These are phyloP conservation scores for Acanthosepion lycidas DNA, from an alignment of 2,888 invertebrate species.

Conservation along the genomic window DNA sequence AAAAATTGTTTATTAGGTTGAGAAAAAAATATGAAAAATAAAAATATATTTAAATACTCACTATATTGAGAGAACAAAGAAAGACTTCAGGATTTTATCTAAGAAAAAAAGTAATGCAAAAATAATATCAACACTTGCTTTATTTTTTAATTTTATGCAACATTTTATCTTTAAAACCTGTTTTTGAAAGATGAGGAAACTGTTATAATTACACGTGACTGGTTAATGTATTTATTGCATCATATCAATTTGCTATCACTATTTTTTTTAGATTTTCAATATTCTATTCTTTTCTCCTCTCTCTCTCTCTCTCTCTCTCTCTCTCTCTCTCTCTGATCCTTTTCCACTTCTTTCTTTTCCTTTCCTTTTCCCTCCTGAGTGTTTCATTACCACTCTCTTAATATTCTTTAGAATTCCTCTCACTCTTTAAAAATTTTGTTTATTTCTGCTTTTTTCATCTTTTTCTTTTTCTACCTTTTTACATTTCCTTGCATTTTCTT, in stretches of 20 bases:
- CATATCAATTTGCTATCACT: not conserved
- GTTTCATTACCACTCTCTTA: no score
- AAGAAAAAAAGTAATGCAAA: not conserved
- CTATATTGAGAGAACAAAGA: not conserved
- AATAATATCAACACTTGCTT: not conserved
- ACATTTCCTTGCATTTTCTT: no score
- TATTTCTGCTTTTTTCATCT: no score
- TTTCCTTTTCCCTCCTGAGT: no score
- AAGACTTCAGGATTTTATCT: not conserved
- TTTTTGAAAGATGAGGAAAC: no score
- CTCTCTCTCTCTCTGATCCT: no score
- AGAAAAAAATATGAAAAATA: not conserved
- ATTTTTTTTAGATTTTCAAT: not conserved
- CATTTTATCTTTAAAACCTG: not conserved
- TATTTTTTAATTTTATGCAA: not conserved
- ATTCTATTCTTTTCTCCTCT: no score
- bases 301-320: no score
- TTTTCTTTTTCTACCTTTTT: no score
- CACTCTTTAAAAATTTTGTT: no score
- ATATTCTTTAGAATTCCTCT: no score
- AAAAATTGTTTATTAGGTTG: not conserved
- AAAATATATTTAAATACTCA: not conserved
- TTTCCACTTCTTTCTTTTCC: no score
- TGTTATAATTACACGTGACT: not conserved
- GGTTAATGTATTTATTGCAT: not conserved